Evolutionary conservation across 2,113 vertebrate genomes (phyloP).

Genomic region (Axis porcinus): DNA sequence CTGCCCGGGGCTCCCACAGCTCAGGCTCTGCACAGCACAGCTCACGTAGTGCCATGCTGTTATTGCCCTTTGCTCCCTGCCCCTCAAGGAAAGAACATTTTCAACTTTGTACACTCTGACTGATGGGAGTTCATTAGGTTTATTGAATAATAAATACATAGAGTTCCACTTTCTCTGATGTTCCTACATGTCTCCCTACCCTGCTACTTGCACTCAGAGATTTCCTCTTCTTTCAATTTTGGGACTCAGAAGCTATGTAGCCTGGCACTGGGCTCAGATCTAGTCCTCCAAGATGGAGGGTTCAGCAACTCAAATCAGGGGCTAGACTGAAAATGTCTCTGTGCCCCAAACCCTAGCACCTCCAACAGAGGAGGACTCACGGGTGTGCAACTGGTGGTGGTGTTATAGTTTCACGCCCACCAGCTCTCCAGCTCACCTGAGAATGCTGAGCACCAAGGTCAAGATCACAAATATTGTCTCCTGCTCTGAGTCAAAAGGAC

Average conservation of each 20-base stretch:
- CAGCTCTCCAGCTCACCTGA: neutral
- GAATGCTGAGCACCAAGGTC: neutral
- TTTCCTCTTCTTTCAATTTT: neutral
- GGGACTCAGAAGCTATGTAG: neutral
- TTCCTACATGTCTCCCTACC: neutral
- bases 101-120: neutral
- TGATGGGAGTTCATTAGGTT: neutral
- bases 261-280: neutral
- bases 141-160: neutral
- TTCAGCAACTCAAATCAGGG: neutral
- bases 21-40: neutral
- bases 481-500: neutral
- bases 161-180: neutral
- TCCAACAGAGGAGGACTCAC: neutral
- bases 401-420: fast-evolving
- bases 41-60: fast-evolving
- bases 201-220: neutral
- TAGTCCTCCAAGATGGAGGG: neutral
- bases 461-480: neutral
- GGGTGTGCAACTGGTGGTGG: neutral
- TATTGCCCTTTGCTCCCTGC: neutral
- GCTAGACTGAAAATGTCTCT: neutral
- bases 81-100: neutral
- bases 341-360: neutral
- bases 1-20: neutral